Base-by-base conservation (phyloP, 2,888 invertebrate species). In the Copidosoma aretas region DNA sequence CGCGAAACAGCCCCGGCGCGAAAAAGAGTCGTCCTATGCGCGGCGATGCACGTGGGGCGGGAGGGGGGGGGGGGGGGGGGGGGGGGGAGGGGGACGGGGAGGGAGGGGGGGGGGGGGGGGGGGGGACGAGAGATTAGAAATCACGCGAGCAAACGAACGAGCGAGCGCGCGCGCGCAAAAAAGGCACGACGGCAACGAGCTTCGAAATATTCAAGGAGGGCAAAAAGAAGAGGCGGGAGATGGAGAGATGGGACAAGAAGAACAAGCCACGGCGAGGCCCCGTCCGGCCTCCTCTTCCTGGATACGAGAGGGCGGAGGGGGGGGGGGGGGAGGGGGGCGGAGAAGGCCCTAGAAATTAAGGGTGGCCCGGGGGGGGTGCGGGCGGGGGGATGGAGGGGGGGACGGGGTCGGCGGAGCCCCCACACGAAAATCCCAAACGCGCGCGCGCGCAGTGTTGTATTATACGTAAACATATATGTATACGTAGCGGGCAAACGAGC, bases 281-380 rank as follows among this genome's bases (percentile, higher is more conserved):
- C 52, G 57, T 15, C 57, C 39, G 5, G 39, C 57, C 2, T 4
- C n/a, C 52, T 52, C 52, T 52, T 52, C 19, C 52, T n/a, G 21
- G 52, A 52, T 10, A 19, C 10, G 21, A 52, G 46, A n/a, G 14
- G 17, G 12, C 57, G 19, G 25, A 17, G 52, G 12, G 15, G 2
- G 43, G 43, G 17, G 12, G 43, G 17, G 12, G 43, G 17, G 43
- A 15, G 43, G 43, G 3, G 12, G 15, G 12, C 17, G 25, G 10
- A 21, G 49, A 54, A 61, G 60, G n/a, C 52, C 64, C 68, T 64
- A 67, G 64, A 70, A 67, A 71, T 67, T 70, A 77, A 77, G 76
- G 75, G 74, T 74, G 73, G 73, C 74, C 75, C 75, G 74, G 75
- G 71, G 74, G 76, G n/a, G 52, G 43, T 15, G 1, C 14, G 12